These are phyloP conservation scores for Caloenas nicobarica DNA, from an alignment of 2,113 vertebrate species.

Conservation along the genomic window DNA sequence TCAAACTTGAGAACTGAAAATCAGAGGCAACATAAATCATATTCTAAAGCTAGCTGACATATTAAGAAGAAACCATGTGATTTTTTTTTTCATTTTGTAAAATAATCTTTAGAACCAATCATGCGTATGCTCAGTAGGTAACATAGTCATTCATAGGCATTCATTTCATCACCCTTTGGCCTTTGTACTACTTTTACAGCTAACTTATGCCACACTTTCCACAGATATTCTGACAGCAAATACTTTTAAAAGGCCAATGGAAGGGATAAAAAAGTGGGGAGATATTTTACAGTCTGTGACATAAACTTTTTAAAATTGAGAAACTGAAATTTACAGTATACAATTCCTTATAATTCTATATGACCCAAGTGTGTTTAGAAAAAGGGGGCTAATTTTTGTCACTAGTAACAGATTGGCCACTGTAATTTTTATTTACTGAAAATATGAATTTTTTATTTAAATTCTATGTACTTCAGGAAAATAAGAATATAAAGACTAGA, in stretches of 20 bases:
- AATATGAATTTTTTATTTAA: neutral
- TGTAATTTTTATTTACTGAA: neutral
- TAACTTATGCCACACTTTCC: neutral
- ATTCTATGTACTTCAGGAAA: neutral
- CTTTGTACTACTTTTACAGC: neutral
- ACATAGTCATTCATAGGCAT: neutral
- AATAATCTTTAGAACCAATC: neutral
- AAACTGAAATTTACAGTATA: neutral
- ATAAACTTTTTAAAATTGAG: neutral
- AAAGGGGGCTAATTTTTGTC: neutral
- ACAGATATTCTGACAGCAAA: neutral
- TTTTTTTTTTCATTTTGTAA: neutral
- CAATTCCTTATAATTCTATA: neutral
- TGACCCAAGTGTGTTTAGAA: neutral
- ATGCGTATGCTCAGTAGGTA: neutral
- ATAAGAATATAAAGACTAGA: neutral
- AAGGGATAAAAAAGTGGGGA: neutral
- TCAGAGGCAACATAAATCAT: neutral
- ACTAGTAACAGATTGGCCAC: neutral
- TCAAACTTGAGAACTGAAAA: neutral
- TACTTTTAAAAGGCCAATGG: neutral
- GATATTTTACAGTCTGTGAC: neutral
- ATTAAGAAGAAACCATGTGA: neutral
- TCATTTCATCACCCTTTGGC: neutral
- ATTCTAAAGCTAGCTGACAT: neutral